Evolutionary conservation across 2,888 invertebrate species (phyloP), one percentile per base, ranked within the genome.

Genomic region (Parnassius apollo): DNA sequence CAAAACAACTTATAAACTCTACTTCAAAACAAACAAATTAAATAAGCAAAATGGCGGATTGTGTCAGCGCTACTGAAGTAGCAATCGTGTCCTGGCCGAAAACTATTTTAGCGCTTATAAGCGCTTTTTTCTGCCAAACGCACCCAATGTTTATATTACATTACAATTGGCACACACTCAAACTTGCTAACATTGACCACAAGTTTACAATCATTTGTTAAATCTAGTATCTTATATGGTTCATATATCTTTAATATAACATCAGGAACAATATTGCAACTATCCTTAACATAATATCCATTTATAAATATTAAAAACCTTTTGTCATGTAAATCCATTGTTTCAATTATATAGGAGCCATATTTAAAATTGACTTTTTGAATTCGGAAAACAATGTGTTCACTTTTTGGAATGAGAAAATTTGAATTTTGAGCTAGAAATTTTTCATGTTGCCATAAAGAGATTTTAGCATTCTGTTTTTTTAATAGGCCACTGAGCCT

Each of bases 371-470:
- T 42, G 1, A 81, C 66, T 65, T 78, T 85, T 73, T 75, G 67
- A 67, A 91, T 81, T 62, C 75, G 74, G 66, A 86, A 88, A 18
- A 76, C 65, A 25, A 71, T 42, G 68, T 76, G 72, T 57, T 83
- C 80, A 60, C 73, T 79, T 75, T 83, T 88, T 0, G 90, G 88
- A 22, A 90, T 80, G 1, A 86, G 68, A 70, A 91, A 88, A 68
- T 82, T 86, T 10, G 91, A 85, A 72, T 83, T 85, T 68, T 77
- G 82, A 1, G 91, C 92, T 66, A 92, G 76, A 77, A 82, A 93
- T 64, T 82, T 77, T 74, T 93, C 93, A 70, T 93, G 93, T 75
- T 92, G 86, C 93, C 93, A 93, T 59, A 93, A 79, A 44, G 87
- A 86, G 59, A 88, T 66, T 66, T 80, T 84, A 0, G 88, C 83